Percentiles rank a stretch among this genome's conserved stretches.
These are phyloP conservation scores for Pseudorasbora parva DNA, from an alignment of 2,113 vertebrate genomes.

Conservation along the genomic window DNA sequence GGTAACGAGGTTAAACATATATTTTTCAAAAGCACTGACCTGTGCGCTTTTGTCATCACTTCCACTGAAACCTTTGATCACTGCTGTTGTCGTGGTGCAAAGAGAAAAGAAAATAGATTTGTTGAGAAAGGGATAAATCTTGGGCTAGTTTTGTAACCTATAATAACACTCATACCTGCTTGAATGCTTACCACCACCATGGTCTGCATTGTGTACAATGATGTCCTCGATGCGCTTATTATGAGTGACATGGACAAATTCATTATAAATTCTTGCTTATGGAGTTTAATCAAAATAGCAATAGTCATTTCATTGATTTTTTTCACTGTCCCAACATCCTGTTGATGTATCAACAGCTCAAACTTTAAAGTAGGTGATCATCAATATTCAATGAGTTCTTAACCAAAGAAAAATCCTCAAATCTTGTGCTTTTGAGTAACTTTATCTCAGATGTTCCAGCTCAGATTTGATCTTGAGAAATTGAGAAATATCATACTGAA, in stretches of 20 bases:
- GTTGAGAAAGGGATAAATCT: background rate
- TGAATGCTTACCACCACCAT: background rate
- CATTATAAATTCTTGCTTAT: background rate
- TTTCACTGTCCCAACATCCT: conserved; percentile 1
- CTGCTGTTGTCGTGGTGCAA: background rate
- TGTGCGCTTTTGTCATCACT: conserved; percentile 48
- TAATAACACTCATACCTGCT: background rate
- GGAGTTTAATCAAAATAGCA: conserved; percentile 4
- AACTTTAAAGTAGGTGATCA: background rate
- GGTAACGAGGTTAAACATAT: conserved; percentile 60
- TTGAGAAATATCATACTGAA: background rate
- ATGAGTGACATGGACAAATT: background rate
- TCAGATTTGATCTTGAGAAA: background rate
- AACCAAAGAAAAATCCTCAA: background rate
- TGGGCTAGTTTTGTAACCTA: background rate
- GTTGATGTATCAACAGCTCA: background rate
- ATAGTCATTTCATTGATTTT: background rate
- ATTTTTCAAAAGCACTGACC: conserved; percentile 55
- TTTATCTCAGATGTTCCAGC: background rate
- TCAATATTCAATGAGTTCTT: background rate
- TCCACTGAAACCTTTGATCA: conserved; percentile 28
- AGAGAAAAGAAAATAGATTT: conserved; percentile 8
- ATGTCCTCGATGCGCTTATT: background rate
- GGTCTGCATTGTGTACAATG: background rate
- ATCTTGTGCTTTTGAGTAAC: too few relatives aligned